These are phyloP conservation scores for Myotis yumanensis DNA, from an alignment of 2,113 vertebrate species.

Conservation along the genomic window DNA sequence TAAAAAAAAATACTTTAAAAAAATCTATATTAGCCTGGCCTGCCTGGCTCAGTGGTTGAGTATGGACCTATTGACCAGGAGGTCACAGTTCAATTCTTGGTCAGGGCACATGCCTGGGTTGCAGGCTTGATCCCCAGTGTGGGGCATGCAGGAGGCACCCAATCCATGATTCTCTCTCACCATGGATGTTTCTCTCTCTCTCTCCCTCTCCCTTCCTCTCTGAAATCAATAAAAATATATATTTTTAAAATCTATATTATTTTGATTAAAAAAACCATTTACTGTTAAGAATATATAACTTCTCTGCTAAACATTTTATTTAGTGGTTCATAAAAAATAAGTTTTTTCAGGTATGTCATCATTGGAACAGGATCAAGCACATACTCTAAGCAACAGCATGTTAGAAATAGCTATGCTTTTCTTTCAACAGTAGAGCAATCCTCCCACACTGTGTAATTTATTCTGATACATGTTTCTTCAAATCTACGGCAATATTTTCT, in stretches of 20 bases:
- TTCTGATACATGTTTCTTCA: constrained; percentile 58
- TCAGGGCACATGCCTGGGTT: too few relatives aligned
- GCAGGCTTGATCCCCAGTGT: too few relatives aligned
- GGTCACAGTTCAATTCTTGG: too few relatives aligned
- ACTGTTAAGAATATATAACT: neutral
- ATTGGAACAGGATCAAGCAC: neutral
- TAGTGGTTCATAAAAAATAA: neutral
- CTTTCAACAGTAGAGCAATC: constrained; percentile 22
- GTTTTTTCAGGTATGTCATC: neutral
- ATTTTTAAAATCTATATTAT: neutral
- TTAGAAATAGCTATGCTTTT: constrained; percentile 48
- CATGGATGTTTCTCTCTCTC: too few relatives aligned
- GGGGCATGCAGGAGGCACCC: too few relatives aligned
- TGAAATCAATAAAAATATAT: too few relatives aligned
- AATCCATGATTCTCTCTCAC: too few relatives aligned
- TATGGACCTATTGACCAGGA: too few relatives aligned
- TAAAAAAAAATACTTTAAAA: too few relatives aligned
- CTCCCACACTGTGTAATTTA: constrained; percentile 60
- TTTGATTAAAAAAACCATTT: neutral
- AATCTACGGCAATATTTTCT: constrained; percentile 52
- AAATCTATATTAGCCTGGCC: too few relatives aligned
- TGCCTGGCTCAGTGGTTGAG: too few relatives aligned
- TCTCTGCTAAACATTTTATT: constrained; percentile 25
- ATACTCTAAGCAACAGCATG: neutral
- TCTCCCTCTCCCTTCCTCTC: too few relatives aligned